Base-by-base conservation (phyloP, 92 coral and sea anemone species). In the Pocillopora meandrina region DNA sequence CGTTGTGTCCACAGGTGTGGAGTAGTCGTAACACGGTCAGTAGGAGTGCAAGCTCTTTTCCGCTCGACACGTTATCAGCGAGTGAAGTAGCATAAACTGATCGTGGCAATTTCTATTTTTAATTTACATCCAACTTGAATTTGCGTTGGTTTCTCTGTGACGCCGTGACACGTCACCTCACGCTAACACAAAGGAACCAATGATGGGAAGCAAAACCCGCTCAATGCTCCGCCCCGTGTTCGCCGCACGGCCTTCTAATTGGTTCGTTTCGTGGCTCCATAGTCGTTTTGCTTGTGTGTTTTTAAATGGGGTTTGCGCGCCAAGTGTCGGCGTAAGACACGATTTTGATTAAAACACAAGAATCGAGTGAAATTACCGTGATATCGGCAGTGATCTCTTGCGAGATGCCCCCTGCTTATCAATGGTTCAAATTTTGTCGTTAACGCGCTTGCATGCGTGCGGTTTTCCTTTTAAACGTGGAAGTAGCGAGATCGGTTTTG, bases 121-220 rank as follows among this genome's bases (percentile, higher is more conserved):
- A 92, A 93, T 93, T 90, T 84, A 89, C 92, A 72, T 80, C 86
- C 88, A 84, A 91, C 81, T 81, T 65, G 81, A 86, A 77, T 90
- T 92, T 92, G 95, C 92, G 95, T 87, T 92, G 92, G 95, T 91
- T 88, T 92, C 81, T 89, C 90, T 89, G 95, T 88, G 95, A 92
- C 95, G 92, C 95, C 91, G 86, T 85, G 98, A 94, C 98, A 94
- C 98, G 98, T 94, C 98, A 94, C 92, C 88, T 88, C 85, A 83
- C 85, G 83, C 82, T 21, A 36, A 82, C 83, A 85, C 87, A 84
- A 81, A 83, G 61, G 87, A 75, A 70, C 98, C 98, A 94, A 92
- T 94, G 92, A 83, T 71, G 90, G 90, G 84, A 74, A 61, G 82
- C 72, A 77, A 82, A 76, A 76, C 90, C 90, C 79, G 90, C 74